A percentile compares a stretch with the other conserved stretches of the same genome.
phyloP scores from a whole-genome alignment of 2,113 vertebrate genomes.

The Neopipo cinnamomea region DNA sequence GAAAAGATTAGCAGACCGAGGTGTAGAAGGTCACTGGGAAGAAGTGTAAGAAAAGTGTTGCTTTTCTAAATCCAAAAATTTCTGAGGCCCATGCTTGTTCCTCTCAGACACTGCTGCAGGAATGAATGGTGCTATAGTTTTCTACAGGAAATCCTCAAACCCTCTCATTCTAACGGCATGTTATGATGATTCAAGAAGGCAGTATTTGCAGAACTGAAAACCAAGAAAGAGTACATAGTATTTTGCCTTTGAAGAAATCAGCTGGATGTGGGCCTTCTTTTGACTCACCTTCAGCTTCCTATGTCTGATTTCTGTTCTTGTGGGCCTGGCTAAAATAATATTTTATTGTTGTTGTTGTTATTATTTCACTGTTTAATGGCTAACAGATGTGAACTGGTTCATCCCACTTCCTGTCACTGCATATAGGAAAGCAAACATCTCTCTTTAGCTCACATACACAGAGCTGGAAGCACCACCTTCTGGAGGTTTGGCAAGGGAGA shows the following conservation, averaged over 20 bases:
- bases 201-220: slow-evolving; percentile 14
- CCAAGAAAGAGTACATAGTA: not conserved
- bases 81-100: not conserved
- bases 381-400: slow-evolving; percentile 15
- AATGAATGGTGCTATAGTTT: slow-evolving; percentile 68
- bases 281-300: slow-evolving; percentile 51
- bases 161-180: slow-evolving; percentile 63
- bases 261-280: not conserved
- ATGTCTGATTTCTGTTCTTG: slow-evolving; percentile 9
- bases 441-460: not conserved
- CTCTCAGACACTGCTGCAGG: slow-evolving; percentile 14
- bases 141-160: slow-evolving; percentile 72
- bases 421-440: not conserved
- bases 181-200: slow-evolving; percentile 23
- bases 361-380: not conserved
- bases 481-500: not conserved
- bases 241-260: slow-evolving; percentile 45
- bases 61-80: not conserved
- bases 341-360: not conserved
- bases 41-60: not conserved
- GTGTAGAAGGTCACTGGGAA: not conserved
- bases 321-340: not conserved
- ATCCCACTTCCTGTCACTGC: slow-evolving; percentile 13
- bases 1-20: not conserved
- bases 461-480: not conserved